These are phyloP conservation scores for Cossypha niveicapilla DNA, from an alignment of 2,797 vertebrate genomes.

Conservation along the genomic window DNA sequence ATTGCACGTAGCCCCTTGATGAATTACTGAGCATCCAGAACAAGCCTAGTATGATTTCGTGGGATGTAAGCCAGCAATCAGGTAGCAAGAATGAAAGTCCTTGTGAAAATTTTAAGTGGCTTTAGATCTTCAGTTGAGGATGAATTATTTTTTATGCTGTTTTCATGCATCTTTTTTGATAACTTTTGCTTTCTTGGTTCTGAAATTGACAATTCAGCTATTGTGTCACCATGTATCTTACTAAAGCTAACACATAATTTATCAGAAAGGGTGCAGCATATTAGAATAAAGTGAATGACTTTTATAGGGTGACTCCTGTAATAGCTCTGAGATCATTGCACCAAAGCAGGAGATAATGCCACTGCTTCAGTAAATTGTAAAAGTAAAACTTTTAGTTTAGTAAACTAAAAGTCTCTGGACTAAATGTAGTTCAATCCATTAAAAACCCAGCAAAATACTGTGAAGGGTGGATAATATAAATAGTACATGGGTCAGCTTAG, in stretches of 20 bases:
- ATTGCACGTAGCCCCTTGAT: neutral
- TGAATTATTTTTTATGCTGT: neutral
- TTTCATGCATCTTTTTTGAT: neutral
- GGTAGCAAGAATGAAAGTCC: conserved; percentile 16
- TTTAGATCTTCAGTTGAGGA: neutral
- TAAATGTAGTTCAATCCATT: neutral
- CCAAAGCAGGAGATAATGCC: conserved; percentile 1
- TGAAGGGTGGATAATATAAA: conserved; percentile 19
- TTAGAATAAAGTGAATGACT: neutral
- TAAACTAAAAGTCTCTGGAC: neutral
- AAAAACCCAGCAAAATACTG: neutral
- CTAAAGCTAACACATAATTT: neutral
- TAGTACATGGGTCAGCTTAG: neutral
- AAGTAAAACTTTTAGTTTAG: too few species aligned
- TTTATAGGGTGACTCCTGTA: neutral
- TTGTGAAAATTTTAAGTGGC: neutral
- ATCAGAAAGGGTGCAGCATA: neutral
- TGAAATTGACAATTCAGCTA: neutral
- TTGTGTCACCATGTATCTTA: neutral
- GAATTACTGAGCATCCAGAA: neutral
- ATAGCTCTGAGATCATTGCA: neutral
- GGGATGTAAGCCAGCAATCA: conserved; percentile 9
- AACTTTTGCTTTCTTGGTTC: conserved; percentile 6
- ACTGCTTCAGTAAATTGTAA: conserved; percentile 14
- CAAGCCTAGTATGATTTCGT: neutral